phyloP scores from a whole-genome alignment of 2,888 invertebrate genomes.

The Apotomis capreana region DNA sequence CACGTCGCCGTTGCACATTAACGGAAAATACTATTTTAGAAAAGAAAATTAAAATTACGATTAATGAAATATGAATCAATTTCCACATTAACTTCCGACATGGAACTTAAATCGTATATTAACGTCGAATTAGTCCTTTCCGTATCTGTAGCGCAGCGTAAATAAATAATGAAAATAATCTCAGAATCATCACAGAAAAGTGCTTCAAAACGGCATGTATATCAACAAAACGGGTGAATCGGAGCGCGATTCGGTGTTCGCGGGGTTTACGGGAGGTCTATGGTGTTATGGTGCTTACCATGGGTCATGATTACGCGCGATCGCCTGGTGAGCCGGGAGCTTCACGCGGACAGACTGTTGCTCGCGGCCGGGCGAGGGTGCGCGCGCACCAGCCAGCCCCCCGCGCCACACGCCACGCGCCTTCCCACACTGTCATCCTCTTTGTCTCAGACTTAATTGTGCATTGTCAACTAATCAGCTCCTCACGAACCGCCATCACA shows the following conservation, averaged over 20 bases:
- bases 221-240: conserved; percentile 20
- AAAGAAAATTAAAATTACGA: not conserved
- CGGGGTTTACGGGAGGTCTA: conserved; percentile 50
- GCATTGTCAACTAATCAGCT: conserved; percentile 54
- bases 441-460: conserved; percentile 69
- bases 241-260: conserved; percentile 17
- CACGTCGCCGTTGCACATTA: not conserved
- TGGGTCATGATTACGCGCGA: conserved; percentile 72
- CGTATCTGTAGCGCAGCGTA: conserved; percentile 55
- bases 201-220: conserved; percentile 44
- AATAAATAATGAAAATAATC: conserved; percentile 71
- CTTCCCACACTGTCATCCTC: conserved; percentile 59
- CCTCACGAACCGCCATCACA: conserved; percentile 17
- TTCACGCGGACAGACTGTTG: conserved; percentile 81
- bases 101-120: conserved; percentile 47
- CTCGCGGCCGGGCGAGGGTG: conserved; percentile 71
- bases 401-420: conserved; percentile 54
- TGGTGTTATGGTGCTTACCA: conserved; percentile 70
- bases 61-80: conserved; percentile 18
- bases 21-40: not conserved
- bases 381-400: conserved; percentile 64
- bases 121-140: conserved; percentile 54
- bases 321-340: conserved; percentile 65
- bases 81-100: conserved; percentile 44
- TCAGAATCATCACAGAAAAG: conserved; percentile 70